Base-by-base conservation (phyloP, 2,888 invertebrate species). In the Xanthia togata region DNA sequence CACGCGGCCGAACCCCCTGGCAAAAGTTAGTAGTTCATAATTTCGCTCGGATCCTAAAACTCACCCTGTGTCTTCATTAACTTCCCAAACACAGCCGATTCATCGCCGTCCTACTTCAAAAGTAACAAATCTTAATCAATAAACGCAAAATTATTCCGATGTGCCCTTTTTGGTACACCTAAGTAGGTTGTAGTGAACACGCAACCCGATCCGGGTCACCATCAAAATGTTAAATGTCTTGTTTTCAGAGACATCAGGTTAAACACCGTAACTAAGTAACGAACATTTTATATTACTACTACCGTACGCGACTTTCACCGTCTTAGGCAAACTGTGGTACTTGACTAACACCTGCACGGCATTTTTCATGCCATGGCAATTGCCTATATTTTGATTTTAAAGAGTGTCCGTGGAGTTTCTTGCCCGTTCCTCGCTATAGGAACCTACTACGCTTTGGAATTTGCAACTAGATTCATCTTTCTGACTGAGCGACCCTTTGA, bases 131-230 rank as follows among this genome's bases (percentile, higher is more conserved):
- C 53, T 68, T 31, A 67, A 72, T 80, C 67, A 41, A 79, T 79
- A 68, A 59, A 55, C 55, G 41, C 38, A 65, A 76, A 78, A 62
- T 69, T 69, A 68, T 73, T 72, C 73, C 71, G 64, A 60, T 79
- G 69, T 79, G 31, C 82, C 68, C 31, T 70, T 73, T 73, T 38
- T 69, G 71, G 26, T 75, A 75, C 69, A 47, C 12, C 57, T 2
- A 83, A 73, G 81, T 83, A 69, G 73, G 77, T 65, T 73, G 68
- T 44, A 11, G 31, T 35, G 9, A 80, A 79, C 80, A 84, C 78
- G 87, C 87, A 68, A 81, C 53, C 26, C 55, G 67, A 78, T 81
- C 76, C 69, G 76, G 80, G 79, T 76, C 86, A 69, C 65, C 20
- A 53, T 44, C 63, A 59, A 70, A n/a, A 50, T 47, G 69, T 77